Percentiles rank a stretch among this genome's conserved stretches.
These are phyloP conservation scores for Syncerus caffer DNA, from an alignment of 2,797 vertebrate species.

Conservation along the genomic window DNA sequence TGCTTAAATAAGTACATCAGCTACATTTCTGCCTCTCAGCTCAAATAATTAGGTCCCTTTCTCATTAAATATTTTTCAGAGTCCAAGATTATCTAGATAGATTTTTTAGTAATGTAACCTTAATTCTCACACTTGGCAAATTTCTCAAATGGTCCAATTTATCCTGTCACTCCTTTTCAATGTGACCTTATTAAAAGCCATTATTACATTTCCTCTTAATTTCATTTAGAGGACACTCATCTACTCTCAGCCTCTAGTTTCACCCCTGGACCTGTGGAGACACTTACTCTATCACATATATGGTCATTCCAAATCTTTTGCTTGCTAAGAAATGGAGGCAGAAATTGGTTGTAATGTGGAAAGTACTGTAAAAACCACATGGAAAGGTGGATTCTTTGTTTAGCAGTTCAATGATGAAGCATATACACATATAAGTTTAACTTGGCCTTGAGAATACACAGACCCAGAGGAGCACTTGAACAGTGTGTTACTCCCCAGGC, in stretches of 20 bases:
- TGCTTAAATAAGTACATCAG: slow-evolving; percentile 45
- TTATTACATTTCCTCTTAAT: slow-evolving; percentile 55
- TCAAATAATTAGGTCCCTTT: slow-evolving; percentile 61
- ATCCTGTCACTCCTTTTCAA: slow-evolving; percentile 44
- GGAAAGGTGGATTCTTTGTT: background rate
- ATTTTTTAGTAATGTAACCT: slow-evolving; percentile 54
- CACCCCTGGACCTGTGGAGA: background rate
- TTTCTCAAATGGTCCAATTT: slow-evolving; percentile 54
- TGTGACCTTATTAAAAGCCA: slow-evolving; percentile 51
- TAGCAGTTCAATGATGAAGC: background rate
- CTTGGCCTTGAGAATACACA: background rate
- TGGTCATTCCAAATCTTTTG: background rate
- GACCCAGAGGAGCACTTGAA: background rate
- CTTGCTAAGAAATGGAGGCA: background rate
- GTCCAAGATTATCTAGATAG: slow-evolving; percentile 24
- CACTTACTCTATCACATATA: background rate
- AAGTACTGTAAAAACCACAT: background rate
- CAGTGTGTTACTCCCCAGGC: background rate
- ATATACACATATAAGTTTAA: background rate
- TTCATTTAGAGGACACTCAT: slow-evolving; percentile 40
- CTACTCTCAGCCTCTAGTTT: background rate
- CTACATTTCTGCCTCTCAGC: slow-evolving; percentile 25
- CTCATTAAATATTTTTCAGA: slow-evolving; percentile 49
- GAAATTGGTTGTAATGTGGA: background rate
- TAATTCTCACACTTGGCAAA: slow-evolving; percentile 55